Percentiles rank a stretch among this genome's conserved stretches.
Conservation (phyloP, 2,113 vertebrate genomes). For the Manacus vitellinus region DNA sequence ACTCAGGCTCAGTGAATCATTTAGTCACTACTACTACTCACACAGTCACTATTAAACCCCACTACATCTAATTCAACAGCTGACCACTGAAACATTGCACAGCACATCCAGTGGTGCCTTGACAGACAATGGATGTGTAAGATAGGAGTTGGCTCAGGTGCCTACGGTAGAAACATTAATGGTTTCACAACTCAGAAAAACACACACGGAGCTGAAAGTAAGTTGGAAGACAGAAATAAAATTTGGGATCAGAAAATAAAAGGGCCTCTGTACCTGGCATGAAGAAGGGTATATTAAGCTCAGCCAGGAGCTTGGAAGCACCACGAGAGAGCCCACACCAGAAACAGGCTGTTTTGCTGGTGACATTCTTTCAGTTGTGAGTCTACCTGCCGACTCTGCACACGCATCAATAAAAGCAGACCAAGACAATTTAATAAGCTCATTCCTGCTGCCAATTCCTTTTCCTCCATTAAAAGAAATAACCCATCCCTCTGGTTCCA, state of each 20-base stretch:
- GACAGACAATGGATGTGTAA: not conserved
- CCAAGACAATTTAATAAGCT: conserved; percentile 50
- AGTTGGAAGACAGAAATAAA: not conserved
- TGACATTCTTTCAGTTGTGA: not conserved
- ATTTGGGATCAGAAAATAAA: not conserved
- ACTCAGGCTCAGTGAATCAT: not conserved
- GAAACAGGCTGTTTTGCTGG: not conserved
- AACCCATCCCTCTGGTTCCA: conserved; percentile 23
- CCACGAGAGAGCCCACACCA: fast-evolving
- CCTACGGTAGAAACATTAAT: not conserved
- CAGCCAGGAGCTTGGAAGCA: not conserved
- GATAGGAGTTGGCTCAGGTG: not conserved
- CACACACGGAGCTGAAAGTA: not conserved
- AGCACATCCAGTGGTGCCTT: not conserved
- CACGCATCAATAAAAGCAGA: conserved; percentile 10
- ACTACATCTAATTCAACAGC: not conserved
- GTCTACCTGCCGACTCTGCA: not conserved
- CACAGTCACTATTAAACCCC: not conserved
- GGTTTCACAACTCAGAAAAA: not conserved
- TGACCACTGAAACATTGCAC: not conserved
- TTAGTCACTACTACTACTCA: not conserved
- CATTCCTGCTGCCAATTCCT: conserved; percentile 22
- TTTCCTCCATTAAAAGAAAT: conserved; percentile 55
- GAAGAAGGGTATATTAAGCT: not conserved
- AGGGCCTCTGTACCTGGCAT: not conserved